Evolutionary conservation across 2,113 vertebrate genomes (phyloP), one percentile per base, ranked within the genome.

Genomic region (Zosterops borbonicus): DNA sequence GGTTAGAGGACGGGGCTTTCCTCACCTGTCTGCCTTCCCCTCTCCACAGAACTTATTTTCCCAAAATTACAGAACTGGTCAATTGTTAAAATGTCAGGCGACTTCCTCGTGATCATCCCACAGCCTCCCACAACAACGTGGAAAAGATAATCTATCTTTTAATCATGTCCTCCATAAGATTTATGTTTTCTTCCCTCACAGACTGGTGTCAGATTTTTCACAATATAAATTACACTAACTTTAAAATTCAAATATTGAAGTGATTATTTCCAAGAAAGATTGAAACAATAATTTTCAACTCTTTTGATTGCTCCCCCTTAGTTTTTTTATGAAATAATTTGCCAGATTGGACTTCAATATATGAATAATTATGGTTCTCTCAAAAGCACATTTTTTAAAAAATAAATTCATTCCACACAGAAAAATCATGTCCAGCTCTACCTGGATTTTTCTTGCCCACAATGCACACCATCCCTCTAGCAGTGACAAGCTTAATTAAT

Each of bases 401-500:
- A 85, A 69, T 29, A 56, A n/a, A 55, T 35, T 31, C 46, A 77
- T 83, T 92, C 23, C n/a, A 69, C 2, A 4, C 27, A 83, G n/a
- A 83, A 93, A 83, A 92, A 41, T 44, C 50, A 56, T 56, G 42
- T 8, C 68, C 59, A 81, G 52, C 21, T 88, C 52, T 89, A 68
- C 64, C 63, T 92, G 79, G 55, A 83, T 71, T 86, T 90, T 83
- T 63, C 50, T 71, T 53, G 39, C 1, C 0, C 87, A 85, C 46
- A 69, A 80, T 20, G 15, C 52, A 83, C 35, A 42, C 28, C 25
- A 63, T 27, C 56, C 76, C 60, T 88, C 29, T 3, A 11, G 83
- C 79, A 81, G 56, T 92, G 92, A 92, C 90, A 97, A 67, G 39
- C 35, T 89, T 92, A 83, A 96, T 93, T 95, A 95, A 87, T 92